Conservation (phyloP, 2,888 invertebrate species). For the Cryptocephalus primarius region DNA sequence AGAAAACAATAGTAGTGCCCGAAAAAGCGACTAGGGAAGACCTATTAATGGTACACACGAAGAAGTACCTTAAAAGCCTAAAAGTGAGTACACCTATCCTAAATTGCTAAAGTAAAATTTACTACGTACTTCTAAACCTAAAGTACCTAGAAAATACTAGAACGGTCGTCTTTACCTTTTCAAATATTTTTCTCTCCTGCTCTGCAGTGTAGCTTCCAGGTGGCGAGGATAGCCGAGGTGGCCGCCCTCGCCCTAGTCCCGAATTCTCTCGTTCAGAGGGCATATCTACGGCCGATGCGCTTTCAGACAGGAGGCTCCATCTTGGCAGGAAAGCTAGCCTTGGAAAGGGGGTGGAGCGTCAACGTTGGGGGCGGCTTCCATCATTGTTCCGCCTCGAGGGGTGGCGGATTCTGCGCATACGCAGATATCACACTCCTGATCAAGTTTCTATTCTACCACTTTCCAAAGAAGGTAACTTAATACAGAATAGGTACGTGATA, state of each 20-base stretch:
- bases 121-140: too few species aligned
- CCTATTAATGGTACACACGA: conserved; percentile 64
- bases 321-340: conserved; percentile 69
- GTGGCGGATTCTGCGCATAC: conserved; percentile 84
- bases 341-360: conserved; percentile 78
- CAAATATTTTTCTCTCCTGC: conserved; percentile 18
- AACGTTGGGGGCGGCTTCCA: conserved; percentile 90
- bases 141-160: too few species aligned
- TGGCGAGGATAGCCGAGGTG: conserved; percentile 72
- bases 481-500: background rate
- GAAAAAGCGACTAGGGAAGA: conserved; percentile 61
- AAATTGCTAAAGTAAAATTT: too few species aligned
- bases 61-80: conserved; percentile 61
- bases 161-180: background rate
- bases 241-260: conserved; percentile 63
- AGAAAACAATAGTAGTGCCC: conserved; percentile 55
- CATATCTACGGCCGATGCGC: conserved; percentile 69
- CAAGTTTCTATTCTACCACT: conserved; percentile 49
- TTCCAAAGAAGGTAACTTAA: conserved; percentile 28
- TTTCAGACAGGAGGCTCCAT: conserved; percentile 76
- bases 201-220: conserved; percentile 64
- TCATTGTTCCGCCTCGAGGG: conserved; percentile 65
- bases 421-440: conserved; percentile 79
- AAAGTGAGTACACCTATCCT: too few species aligned
- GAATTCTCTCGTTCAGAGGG: conserved; percentile 62